Base-by-base conservation (phyloP, 1,140 invertebrate genomes). In the Cardiocondyla obscurior region DNA sequence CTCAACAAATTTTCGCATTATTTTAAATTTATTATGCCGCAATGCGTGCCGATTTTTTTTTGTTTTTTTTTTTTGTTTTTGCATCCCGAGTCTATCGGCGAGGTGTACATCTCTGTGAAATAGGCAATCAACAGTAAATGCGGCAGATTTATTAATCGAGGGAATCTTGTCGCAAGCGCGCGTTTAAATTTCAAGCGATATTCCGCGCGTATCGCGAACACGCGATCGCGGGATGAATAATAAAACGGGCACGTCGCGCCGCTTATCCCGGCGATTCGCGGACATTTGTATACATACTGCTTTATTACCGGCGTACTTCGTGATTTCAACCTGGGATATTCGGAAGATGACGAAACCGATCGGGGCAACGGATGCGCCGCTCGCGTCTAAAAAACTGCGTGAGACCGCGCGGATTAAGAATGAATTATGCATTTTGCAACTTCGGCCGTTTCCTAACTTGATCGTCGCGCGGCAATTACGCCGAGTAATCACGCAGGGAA, bases 121-220 rank as follows among this genome's bases (percentile, higher is more conserved):
- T 30, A 42, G 0, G 7, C 12, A 22, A 39, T 33, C 8, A 2
- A 44, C 30, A 42, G 42, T 67, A 33, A 77, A 67, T 39, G 14
- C 28, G 51, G 22, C 12, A 30, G 30, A 33, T 33, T n/a, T 22
- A 30, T 19, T 58, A 58, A n/a, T 53, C 4, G 25, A 6, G 10
- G 51, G 10, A 16, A 16, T 12, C 14, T n/a, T 44, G 19, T 64
- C n/a, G 10, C 33, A 76, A 74, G 64, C 72, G 74, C 79, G 8
- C 79, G 83, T 89, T 86, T 86, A 83, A 73, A 22, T 51, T 39
- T 30, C n/a, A 22, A 46, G 46, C 62, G 69, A 88, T 85, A 84
- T 85, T 88, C 85, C 70, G 70, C 64, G 70, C 72, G 30, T 58
- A 74, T 67, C 62, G 49, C 55, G 30, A 85, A 25, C 84, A 16